Evolutionary conservation across 2,797 vertebrate genomes (phyloP).

Genomic region (Haliaeetus albicilla): DNA sequence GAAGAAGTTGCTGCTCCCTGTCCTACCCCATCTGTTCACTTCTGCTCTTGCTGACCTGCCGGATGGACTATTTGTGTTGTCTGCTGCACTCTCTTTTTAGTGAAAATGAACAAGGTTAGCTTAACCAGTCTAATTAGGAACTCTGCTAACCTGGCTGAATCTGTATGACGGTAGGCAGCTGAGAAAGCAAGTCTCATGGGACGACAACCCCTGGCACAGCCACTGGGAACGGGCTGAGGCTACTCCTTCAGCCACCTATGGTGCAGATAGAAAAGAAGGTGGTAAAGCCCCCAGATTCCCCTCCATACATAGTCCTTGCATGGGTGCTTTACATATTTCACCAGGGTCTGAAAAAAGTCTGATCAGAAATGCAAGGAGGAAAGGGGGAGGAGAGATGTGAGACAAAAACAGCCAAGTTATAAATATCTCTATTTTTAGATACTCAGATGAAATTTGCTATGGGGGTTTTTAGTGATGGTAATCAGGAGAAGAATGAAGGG

Average conservation of each 20-base stretch:
- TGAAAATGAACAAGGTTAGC: not conserved
- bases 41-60: not conserved
- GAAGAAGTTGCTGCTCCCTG: not conserved
- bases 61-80: not conserved
- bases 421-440: constrained; percentile 63
- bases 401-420: constrained; percentile 52
- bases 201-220: too few species aligned
- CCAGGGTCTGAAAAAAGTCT: constrained; percentile 9
- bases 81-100: not conserved
- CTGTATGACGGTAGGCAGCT: not conserved
- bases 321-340: not conserved
- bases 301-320: rapidly evolving
- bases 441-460: constrained; percentile 53
- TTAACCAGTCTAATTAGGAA: not conserved
- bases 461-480: constrained; percentile 49
- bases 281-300: not conserved
- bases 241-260: not conserved
- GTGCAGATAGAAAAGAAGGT: not conserved
- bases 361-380: constrained; percentile 35
- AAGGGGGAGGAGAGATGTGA: constrained; percentile 27
- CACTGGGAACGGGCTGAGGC: not conserved
- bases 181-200: too few species aligned
- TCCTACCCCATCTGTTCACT: not conserved
- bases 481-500: constrained; percentile 64
- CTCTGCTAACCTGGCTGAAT: not conserved